Evolutionary conservation across 2,888 invertebrate genomes (phyloP), one percentile per base, ranked within the genome.

Genomic region (Xiphydria camelus): DNA sequence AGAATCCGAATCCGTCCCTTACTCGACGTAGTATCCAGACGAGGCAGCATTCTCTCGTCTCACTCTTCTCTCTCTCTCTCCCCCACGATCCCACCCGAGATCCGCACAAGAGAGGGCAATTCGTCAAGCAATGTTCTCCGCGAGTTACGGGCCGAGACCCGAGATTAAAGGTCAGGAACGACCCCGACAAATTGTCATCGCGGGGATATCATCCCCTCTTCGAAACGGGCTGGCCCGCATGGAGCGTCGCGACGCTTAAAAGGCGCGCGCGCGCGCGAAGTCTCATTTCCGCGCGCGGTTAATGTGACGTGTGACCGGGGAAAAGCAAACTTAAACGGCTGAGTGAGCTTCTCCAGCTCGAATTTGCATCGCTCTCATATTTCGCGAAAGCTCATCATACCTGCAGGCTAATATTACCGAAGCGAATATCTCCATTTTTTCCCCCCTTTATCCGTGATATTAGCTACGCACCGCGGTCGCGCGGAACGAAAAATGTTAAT

Each of bases 401-500:
- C 57, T 57, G 6, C 34, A 19, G n/a, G 10, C 15, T 66, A 59
- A 61, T 64, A 60, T 62, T 58, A 46, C 48, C 52, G 45, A 44
- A 45, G 50, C 47, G 59, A 59, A 63, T 58, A 57, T 54, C 42
- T 44, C 40, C 43, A 48, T 36, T 21, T 41, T 48, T 40, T 32
- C 20, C 15, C 32, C 37, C 20, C 35, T 36, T 43, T 37, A 21
- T 44, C 47, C 55, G 39, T 42, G 49, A 59, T 56, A 59, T 58
- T 55, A 55, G 56, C 57, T 51, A 55, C 52, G 57, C 51, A 54
- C 52, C 48, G 41, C 53, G 56, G 55, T 61, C 59, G 63, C 55
- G 55, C 52, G 61, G 55, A 61, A 35, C n/a, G 10, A 66, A 62
- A 66, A 66, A 66, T 66, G 67, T 59, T 62, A 66, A 66, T 66